phyloP scores from a whole-genome alignment of 2,797 vertebrate species.

The Halcyon smyrnensis region DNA sequence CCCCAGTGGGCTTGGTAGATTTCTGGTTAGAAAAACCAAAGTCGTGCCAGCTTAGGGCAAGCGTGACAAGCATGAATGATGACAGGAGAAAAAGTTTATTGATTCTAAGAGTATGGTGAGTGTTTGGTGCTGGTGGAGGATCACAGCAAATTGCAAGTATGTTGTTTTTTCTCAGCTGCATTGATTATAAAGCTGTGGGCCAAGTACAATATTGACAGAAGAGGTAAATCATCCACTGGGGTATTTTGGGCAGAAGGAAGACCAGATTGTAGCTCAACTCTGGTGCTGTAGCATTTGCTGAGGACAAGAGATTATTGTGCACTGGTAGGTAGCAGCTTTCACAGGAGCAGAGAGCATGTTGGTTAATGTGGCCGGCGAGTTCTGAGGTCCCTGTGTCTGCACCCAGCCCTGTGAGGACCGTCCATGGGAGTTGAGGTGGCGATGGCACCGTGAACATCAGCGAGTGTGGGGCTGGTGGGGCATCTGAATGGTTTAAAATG shows the following conservation, averaged over 20 bases:
- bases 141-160: not conserved
- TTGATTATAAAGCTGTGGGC: not conserved
- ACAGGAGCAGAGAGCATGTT: not conserved
- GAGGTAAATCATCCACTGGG: not conserved
- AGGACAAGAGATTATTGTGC: not conserved
- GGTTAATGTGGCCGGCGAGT: not conserved
- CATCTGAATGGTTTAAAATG: not conserved
- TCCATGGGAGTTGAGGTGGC: fast-evolving
- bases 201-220: conserved; percentile 31
- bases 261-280: not conserved
- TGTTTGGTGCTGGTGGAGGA: not conserved
- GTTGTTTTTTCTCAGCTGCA: not conserved
- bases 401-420: fast-evolving
- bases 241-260: conserved; percentile 19
- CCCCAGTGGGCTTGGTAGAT: not conserved
- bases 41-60: not conserved
- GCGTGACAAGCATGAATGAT: not conserved
- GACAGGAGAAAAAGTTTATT: not conserved
- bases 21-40: conserved; percentile 19
- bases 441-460: fast-evolving
- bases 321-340: not conserved
- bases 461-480: fast-evolving
- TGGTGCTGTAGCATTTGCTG: not conserved
- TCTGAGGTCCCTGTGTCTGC: fast-evolving
- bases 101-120: not conserved